A percentile compares a stretch with the other conserved stretches of the same genome.
These are phyloP conservation scores for Lagodon rhomboides DNA, from an alignment of 2,797 vertebrate species.

Conservation along the genomic window DNA sequence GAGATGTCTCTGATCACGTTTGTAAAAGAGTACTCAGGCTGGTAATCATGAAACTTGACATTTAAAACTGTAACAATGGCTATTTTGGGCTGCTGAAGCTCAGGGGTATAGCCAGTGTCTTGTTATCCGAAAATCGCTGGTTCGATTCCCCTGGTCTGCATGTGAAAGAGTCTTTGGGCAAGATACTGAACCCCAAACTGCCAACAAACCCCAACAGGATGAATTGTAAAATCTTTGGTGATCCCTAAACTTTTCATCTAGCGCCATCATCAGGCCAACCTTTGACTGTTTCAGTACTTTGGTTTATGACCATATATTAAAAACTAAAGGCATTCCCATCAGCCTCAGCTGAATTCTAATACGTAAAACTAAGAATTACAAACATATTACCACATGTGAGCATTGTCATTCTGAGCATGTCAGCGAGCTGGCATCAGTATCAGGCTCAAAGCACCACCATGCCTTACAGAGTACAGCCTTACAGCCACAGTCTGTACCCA, in stretches of 20 bases:
- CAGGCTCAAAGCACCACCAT: not conserved
- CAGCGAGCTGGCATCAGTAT: not conserved
- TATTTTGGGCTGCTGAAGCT: too few relatives aligned
- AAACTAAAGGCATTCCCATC: not conserved
- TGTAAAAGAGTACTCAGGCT: too few relatives aligned
- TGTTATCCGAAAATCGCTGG: too few relatives aligned
- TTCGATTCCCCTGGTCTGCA: too few relatives aligned
- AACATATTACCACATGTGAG: not conserved
- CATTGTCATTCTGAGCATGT: not conserved
- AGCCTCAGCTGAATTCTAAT: not conserved
- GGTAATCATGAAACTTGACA: too few relatives aligned
- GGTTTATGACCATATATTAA: not conserved
- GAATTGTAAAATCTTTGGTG: not conserved
- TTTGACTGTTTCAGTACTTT: not conserved
- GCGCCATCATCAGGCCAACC: not conserved
- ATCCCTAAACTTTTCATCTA: not conserved
- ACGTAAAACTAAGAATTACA: not conserved
- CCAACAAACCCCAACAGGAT: too few relatives aligned
- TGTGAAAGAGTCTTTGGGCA: too few relatives aligned
- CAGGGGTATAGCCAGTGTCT: too few relatives aligned
- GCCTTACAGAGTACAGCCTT: not conserved
- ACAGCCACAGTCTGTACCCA: constrained; percentile 48
- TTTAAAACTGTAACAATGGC: too few relatives aligned
- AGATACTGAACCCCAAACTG: too few relatives aligned
- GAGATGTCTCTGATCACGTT: too few relatives aligned